phyloP scores from a whole-genome alignment of 2,113 vertebrate species.

The Actinemys pallida region DNA sequence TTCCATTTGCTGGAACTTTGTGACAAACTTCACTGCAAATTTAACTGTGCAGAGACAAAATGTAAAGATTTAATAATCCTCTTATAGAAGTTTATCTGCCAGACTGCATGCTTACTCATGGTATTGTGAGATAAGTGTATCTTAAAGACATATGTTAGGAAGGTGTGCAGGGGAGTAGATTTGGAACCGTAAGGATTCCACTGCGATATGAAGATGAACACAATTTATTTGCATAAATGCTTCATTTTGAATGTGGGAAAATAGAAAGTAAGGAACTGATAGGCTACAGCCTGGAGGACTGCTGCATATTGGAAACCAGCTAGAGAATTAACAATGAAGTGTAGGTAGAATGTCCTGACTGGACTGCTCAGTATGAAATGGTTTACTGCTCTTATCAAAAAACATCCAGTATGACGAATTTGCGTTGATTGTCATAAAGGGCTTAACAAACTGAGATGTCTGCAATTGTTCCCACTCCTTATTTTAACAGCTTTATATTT shows the following conservation, averaged over 20 bases:
- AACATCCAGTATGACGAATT: neutral
- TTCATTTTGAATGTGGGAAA: neutral
- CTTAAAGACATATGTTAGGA: slow-evolving; percentile 29
- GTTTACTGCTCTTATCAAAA: slow-evolving; percentile 16
- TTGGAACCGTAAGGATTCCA: slow-evolving; percentile 20
- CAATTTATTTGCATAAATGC: slow-evolving; percentile 30
- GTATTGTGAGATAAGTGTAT: slow-evolving; percentile 50
- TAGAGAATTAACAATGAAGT: slow-evolving; percentile 19
- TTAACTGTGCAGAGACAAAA: slow-evolving; percentile 34
- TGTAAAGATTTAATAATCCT: slow-evolving; percentile 53
- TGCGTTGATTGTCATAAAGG: slow-evolving; percentile 11
- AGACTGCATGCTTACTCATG: neutral
- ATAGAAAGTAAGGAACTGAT: neutral
- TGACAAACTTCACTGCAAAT: slow-evolving; percentile 23
- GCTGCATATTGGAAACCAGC: slow-evolving; percentile 18
- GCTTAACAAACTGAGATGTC: neutral
- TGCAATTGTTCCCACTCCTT: neutral
- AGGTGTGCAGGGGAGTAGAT: slow-evolving; percentile 20
- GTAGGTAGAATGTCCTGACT: neutral
- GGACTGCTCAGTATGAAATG: neutral
- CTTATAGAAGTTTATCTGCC: slow-evolving; percentile 61
- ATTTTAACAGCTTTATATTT: neutral
- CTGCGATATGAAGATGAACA: neutral
- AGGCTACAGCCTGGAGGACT: slow-evolving; percentile 15
- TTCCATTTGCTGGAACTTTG: neutral